Base-by-base conservation (phyloP, 2,113 vertebrate genomes). In the Apodemus speciosus region DNA sequence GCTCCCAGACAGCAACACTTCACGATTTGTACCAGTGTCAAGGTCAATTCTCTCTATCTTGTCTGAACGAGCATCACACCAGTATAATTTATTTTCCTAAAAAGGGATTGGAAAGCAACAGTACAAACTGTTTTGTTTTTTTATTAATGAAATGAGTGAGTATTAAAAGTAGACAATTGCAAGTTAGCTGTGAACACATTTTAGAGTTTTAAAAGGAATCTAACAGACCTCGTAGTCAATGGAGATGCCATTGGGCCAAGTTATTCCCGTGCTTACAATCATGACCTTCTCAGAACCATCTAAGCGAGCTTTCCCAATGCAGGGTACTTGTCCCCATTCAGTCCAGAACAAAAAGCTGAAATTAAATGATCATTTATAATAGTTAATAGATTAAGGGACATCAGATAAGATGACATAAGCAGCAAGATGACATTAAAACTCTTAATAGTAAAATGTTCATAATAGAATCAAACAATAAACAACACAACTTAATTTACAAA, bases 11-110 rank as follows among this genome's bases (percentile, higher is more conserved):
- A 99, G 98, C 88, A 99, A 99, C 98, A 99, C 98, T 98, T 99
- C 99, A 5, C 99, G 99, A 97, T 97, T 99, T 97, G 99, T 98
- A 97, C 99, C 99, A 89, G 98, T 99, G 97, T 99, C 99, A 98
- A 99, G 99, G 99, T 99, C 99, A 97, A 99, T 99, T 97, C 99
- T 99, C 97, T 99, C 99, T 98, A 99, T 99, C 99, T 99, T 99
- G 99, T 99, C 99, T 21, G 99, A 99, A 94, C 99, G 99, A 95
- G 99, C 99, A 97, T 99, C 99, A 96, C 99, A 99, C 99, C 99
- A 99, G 97, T 99, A 99, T 98, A 99, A 99, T 98, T 99, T 99
- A 98, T 99, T 99, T 99, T 99, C 99, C 99, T 99, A 98, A 96
- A 98, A 98, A 98, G 98, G 97, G 97, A 99, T 99, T 98, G 98